These are phyloP conservation scores for Monomorium pharaonis DNA, from an alignment of 1,140 invertebrate genomes.

Conservation along the genomic window DNA sequence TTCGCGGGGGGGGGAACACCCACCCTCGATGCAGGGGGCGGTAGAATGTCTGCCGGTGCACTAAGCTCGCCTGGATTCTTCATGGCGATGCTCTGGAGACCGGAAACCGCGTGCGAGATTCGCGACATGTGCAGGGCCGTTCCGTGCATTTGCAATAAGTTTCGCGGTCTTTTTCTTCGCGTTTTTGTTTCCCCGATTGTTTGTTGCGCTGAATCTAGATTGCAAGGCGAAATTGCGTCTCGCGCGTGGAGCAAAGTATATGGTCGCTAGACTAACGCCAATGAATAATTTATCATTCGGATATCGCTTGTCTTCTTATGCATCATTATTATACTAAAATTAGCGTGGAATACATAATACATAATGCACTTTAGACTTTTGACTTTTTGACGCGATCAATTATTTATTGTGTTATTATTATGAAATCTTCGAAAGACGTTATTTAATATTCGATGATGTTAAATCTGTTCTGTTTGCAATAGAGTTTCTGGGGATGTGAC, in stretches of 20 bases:
- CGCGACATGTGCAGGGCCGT: slow-evolving; percentile 29
- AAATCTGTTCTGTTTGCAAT: slow-evolving; percentile 18
- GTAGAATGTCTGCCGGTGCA: slow-evolving; percentile 66
- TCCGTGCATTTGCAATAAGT: slow-evolving; percentile 22
- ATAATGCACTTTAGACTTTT: background rate
- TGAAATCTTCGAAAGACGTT: background rate
- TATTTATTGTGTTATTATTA: background rate
- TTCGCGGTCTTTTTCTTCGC: slow-evolving; percentile 5
- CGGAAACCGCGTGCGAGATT: slow-evolving; percentile 19
- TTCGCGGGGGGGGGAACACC: slow-evolving; percentile 57
- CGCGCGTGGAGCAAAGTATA: background rate
- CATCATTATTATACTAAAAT: background rate
- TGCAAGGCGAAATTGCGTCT: background rate
- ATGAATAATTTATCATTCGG: slow-evolving; percentile 13
- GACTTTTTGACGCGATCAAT: background rate
- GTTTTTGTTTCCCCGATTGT: slow-evolving; percentile 7
- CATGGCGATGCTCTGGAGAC: slow-evolving; percentile 35
- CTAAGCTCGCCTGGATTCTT: slow-evolving; percentile 51
- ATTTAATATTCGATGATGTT: background rate
- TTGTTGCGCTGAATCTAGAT: slow-evolving; percentile 39
- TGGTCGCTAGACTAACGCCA: background rate
- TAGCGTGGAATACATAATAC: background rate
- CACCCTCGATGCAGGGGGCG: background rate
- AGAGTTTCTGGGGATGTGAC: background rate
- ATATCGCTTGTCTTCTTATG: background rate